phyloP scores from a whole-genome alignment of 1,140 invertebrate genomes.

The Drosophila parvula region DNA sequence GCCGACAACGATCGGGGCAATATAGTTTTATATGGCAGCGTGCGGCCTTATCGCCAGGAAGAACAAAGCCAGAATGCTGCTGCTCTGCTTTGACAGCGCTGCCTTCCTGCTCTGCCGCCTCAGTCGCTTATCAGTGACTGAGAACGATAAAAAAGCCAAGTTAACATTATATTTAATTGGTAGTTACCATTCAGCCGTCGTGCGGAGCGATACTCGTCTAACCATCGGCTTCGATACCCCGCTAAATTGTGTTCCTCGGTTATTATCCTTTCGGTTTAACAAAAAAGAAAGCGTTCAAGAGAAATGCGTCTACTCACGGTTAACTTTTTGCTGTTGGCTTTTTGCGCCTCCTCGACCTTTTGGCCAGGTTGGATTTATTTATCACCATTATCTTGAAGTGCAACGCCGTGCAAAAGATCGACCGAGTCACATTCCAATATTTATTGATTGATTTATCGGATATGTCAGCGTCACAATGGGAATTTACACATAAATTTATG shows the following conservation, averaged over 20 bases:
- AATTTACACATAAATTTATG: slow-evolving; percentile 2
- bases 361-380: slow-evolving; percentile 53
- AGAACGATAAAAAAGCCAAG: slow-evolving; percentile 72
- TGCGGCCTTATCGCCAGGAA: slow-evolving; percentile 30
- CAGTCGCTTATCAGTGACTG: slow-evolving; percentile 56
- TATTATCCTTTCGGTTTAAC: slow-evolving; percentile 38
- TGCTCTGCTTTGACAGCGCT: slow-evolving; percentile 23
- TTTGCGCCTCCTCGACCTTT: slow-evolving; percentile 39
- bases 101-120: slow-evolving; percentile 20
- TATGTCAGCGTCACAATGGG: slow-evolving; percentile 1
- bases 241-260: background rate
- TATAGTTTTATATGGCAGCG: slow-evolving; percentile 16
- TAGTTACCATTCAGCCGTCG: slow-evolving; percentile 71
- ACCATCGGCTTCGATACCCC: slow-evolving; percentile 12
- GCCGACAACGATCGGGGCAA: slow-evolving; percentile 1
- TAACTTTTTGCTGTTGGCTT: slow-evolving; percentile 38
- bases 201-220: slow-evolving; percentile 56
- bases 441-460: slow-evolving; percentile 34
- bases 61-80: slow-evolving; percentile 25
- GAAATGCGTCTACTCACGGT: slow-evolving; percentile 42
- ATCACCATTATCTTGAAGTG: slow-evolving; percentile 16
- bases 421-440: background rate
- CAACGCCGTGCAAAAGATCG: background rate
- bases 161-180: slow-evolving; percentile 82
- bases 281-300: slow-evolving; percentile 5